Evolutionary conservation across 2,888 invertebrate species (phyloP).

Genomic region (Latrodectus elegans): DNA sequence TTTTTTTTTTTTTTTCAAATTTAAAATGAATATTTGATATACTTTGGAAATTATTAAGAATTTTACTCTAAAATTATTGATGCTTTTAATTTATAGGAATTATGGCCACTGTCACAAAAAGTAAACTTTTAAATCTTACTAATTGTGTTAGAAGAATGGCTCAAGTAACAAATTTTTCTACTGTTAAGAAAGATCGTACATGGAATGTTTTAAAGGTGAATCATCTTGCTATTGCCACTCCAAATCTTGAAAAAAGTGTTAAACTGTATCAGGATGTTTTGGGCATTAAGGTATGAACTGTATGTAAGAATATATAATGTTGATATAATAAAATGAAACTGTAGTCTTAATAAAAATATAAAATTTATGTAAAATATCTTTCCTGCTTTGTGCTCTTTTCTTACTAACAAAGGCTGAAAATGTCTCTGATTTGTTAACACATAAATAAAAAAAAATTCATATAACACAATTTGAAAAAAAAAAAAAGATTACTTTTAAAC

Average conservation of each 20-base stretch:
- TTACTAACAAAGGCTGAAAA: no score
- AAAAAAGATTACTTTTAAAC: no score
- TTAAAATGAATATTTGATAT: no score
- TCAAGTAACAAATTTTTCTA: background rate
- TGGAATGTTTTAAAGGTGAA: slow-evolving; percentile 78
- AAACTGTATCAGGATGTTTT: slow-evolving; percentile 78
- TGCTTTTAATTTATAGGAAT: background rate
- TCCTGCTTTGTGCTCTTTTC: background rate
- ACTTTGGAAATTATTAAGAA: background rate
- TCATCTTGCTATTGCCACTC: slow-evolving; percentile 80
- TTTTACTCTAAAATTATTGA: background rate
- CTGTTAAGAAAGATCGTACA: slow-evolving; percentile 66
- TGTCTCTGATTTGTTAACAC: no score
- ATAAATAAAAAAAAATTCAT: no score
- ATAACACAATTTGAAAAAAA: no score
- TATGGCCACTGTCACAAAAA: slow-evolving; percentile 22
- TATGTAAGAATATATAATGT: background rate
- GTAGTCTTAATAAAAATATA: background rate
- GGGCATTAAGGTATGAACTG: slow-evolving; percentile 76
- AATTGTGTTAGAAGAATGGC: background rate
- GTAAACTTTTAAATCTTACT: slow-evolving; percentile 10
- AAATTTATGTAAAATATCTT: background rate
- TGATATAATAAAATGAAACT: background rate
- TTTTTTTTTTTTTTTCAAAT: no score
- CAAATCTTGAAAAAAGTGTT: slow-evolving; percentile 77